phyloP scores from a whole-genome alignment of 2,888 invertebrate genomes.

The Apomyelois bistriatella region DNA sequence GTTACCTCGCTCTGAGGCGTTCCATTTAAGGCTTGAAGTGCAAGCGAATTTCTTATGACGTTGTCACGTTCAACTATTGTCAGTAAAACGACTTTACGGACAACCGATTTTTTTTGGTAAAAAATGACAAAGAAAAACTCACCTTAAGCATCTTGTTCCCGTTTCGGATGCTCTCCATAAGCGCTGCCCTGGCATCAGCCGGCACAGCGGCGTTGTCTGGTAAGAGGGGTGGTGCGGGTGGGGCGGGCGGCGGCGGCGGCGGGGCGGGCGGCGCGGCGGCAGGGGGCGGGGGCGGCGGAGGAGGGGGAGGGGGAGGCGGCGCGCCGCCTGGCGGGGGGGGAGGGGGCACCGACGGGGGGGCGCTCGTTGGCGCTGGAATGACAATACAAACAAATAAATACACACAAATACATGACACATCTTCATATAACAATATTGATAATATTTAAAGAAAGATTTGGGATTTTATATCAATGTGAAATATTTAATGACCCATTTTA shows the following conservation, averaged over 20 bases:
- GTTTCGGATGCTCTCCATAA: conserved; percentile 92
- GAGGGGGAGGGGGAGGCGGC: conserved; percentile 40
- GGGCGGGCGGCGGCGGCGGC: conserved; percentile 38
- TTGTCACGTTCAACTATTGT: no score
- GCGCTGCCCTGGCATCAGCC: conserved; percentile 82
- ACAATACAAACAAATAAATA: background rate
- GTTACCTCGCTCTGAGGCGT: no score
- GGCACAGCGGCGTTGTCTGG: conserved; percentile 39
- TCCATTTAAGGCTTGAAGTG: no score
- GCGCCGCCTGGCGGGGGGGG: conserved; percentile 39
- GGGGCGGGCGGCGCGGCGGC: conserved; percentile 62
- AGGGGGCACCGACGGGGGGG: conserved; percentile 38
- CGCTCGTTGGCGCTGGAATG: conserved; percentile 37
- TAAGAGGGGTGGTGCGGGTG: conserved; percentile 17
- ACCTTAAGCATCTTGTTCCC: conserved; percentile 88
- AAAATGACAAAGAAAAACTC: conserved; percentile 16
- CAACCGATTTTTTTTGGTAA: no score
- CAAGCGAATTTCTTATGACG: no score
- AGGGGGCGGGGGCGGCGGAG: conserved; percentile 58
- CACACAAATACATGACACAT: conserved; percentile 22
- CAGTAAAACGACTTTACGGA: no score
- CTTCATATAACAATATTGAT: no score
- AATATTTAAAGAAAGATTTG: no score
- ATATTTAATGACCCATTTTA: no score
- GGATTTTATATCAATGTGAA: no score